Conservation (phyloP, 2,888 invertebrate genomes). For the Eurois occulta region DNA sequence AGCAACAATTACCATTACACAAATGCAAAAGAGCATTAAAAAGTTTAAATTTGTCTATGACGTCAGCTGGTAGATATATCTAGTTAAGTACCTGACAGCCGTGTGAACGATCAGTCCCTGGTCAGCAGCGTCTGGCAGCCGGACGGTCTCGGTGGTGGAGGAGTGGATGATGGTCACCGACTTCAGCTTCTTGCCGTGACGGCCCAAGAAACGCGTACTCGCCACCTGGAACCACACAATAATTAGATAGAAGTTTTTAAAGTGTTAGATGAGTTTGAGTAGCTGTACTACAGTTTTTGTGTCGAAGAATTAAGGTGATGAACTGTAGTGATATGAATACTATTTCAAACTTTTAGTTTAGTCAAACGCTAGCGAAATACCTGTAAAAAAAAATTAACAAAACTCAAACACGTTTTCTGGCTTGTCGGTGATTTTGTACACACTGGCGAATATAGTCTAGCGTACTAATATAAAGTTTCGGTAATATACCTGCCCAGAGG, state of each 20-base stretch:
- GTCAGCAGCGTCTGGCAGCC: constrained; percentile 94
- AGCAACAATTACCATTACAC: constrained; percentile 6
- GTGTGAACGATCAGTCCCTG: constrained; percentile 95
- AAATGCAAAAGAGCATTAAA: background rate
- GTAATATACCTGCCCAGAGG: constrained; percentile 70
- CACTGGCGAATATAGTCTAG: constrained; percentile 31
- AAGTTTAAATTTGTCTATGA: background rate
- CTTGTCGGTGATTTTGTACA: background rate
- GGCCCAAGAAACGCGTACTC: constrained; percentile 95
- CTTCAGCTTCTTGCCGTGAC: constrained; percentile 95
- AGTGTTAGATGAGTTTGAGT: background rate
- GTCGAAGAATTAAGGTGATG: background rate
- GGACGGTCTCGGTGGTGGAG: constrained; percentile 96
- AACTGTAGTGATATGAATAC: constrained; percentile 1
- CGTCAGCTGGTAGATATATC: background rate
- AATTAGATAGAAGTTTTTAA: background rate
- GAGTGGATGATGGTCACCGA: constrained; percentile 97
- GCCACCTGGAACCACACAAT: constrained; percentile 91
- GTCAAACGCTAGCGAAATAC: background rate
- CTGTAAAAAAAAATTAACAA: background rate
- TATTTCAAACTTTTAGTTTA: background rate
- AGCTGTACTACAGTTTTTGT: constrained; percentile 11
- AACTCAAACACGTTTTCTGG: background rate
- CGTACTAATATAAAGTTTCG: constrained; percentile 23
- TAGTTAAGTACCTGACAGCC: constrained; percentile 91